These are phyloP conservation scores for Ramphastos sulfuratus DNA, from an alignment of 2,113 vertebrate genomes.

Conservation along the genomic window DNA sequence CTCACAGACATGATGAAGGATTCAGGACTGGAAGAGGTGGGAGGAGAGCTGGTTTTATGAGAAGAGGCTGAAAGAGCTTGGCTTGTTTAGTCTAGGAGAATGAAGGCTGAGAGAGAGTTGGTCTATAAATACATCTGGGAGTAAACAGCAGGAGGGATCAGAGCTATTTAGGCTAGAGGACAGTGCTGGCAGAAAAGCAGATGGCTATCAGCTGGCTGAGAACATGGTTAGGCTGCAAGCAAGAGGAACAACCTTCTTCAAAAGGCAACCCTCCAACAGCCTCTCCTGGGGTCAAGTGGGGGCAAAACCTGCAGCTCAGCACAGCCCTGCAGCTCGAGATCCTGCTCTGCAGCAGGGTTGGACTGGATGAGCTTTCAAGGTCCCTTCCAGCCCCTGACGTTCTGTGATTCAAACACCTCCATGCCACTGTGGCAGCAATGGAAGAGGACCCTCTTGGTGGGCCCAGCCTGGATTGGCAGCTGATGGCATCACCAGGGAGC, in stretches of 20 bases:
- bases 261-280: neutral
- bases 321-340: rapidly evolving
- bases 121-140: conserved; percentile 65
- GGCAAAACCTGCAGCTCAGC: neutral
- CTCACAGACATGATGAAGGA: rapidly evolving
- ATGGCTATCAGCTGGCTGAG: conserved; percentile 59
- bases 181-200: conserved; percentile 46
- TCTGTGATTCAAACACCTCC: rapidly evolving
- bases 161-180: conserved; percentile 55
- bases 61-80: neutral
- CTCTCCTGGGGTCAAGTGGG: neutral
- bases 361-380: too few species aligned
- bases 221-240: neutral
- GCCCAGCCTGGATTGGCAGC: neutral
- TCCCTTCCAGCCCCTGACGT: too few species aligned
- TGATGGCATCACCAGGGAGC: neutral
- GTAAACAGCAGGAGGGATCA: conserved; percentile 49
- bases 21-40: neutral
- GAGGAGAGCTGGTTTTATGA: neutral
- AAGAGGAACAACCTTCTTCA: neutral
- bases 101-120: conserved; percentile 1
- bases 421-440: rapidly evolving
- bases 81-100: conserved; percentile 67
- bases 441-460: neutral
- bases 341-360: too few species aligned